A percentile compares a stretch with the other conserved stretches of the same genome.
Conservation (phyloP, 2,113 vertebrate species). For the Notothenia rossii region DNA sequence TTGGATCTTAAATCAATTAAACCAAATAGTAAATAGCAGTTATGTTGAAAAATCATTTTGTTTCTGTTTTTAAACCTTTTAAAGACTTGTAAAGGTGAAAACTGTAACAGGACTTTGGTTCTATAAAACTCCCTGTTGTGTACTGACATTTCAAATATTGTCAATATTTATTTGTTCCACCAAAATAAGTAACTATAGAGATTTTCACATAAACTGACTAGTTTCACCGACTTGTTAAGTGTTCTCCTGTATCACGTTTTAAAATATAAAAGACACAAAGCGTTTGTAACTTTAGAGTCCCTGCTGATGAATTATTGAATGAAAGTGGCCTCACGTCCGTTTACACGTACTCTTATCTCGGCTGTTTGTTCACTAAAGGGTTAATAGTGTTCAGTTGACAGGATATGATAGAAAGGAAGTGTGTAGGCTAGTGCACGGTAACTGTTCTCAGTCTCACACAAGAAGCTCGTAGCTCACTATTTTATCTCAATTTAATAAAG, state of each 20-base stretch:
- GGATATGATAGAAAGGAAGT: too few species aligned
- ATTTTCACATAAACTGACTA: too few species aligned
- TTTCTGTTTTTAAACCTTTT: conserved; percentile 5
- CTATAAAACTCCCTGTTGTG: conserved; percentile 33
- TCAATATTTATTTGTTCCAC: neutral
- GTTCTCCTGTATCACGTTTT: conserved; percentile 3
- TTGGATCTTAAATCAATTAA: too few species aligned
- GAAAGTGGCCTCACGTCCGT: neutral
- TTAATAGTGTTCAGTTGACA: neutral
- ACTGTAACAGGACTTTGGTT: conserved; percentile 53
- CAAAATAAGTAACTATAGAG: neutral
- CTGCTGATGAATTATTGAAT: conserved; percentile 48
- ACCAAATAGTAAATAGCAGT: neutral
- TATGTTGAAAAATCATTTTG: neutral
- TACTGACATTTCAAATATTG: neutral
- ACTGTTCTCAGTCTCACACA: too few species aligned
- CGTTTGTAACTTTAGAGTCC: conserved; percentile 39
- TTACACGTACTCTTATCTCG: neutral
- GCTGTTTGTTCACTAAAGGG: neutral
- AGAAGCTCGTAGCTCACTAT: too few species aligned
- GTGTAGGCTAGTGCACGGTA: too few species aligned
- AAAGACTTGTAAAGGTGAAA: conserved; percentile 37
- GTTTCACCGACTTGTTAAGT: too few species aligned
- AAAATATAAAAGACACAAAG: conserved; percentile 12
- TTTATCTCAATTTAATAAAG: too few species aligned